Percentiles rank a stretch among this genome's conserved stretches.
These are phyloP conservation scores for Coptotermes formosanus DNA, from an alignment of 1,140 invertebrate species.

Conservation along the genomic window DNA sequence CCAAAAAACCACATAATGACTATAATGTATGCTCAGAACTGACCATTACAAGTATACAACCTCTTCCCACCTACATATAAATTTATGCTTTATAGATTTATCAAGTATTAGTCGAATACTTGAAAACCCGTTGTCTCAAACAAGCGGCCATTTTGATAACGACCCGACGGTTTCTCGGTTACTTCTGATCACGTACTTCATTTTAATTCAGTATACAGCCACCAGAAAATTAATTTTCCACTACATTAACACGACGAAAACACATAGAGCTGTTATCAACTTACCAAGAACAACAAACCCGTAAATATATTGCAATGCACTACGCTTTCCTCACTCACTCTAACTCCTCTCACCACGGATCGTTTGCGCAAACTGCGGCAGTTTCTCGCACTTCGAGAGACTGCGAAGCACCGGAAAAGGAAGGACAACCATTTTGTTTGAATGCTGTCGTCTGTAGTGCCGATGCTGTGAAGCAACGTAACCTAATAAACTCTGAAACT, in stretches of 20 bases:
- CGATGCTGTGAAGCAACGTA: no score
- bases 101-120: neutral
- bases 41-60: neutral
- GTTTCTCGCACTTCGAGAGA: conserved; percentile 21
- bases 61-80: neutral
- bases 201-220: neutral
- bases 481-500: no score
- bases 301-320: neutral
- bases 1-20: neutral
- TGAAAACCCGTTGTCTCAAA: neutral
- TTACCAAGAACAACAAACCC: conserved; percentile 12
- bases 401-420: conserved; percentile 8
- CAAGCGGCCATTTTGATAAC: neutral
- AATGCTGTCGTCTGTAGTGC: neutral
- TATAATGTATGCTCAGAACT: no score
- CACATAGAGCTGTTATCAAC: neutral
- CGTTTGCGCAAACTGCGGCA: conserved; percentile 26
- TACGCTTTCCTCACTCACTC: neutral
- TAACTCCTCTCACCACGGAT: neutral
- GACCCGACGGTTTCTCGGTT: neutral
- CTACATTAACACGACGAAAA: neutral
- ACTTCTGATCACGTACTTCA: neutral
- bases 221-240: neutral
- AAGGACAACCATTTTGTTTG: neutral
- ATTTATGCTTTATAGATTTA: neutral